A percentile compares a stretch with the other conserved stretches of the same genome.
These are phyloP conservation scores for Lithophane socia DNA, from an alignment of 2,888 invertebrate species.

Conservation along the genomic window DNA sequence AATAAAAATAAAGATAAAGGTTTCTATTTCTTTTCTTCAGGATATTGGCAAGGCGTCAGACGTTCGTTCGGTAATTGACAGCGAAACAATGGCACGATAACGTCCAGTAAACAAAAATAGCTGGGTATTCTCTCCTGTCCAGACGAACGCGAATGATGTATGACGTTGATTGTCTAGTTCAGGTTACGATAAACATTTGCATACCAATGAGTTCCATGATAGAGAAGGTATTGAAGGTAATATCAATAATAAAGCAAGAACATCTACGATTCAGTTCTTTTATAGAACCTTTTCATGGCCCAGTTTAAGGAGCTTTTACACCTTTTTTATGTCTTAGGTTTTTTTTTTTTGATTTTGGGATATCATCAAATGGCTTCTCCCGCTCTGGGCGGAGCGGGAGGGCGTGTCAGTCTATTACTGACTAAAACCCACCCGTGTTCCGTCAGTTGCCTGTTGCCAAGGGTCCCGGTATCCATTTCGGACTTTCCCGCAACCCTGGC, in stretches of 20 bases:
- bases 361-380: too few species aligned
- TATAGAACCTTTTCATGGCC: not conserved
- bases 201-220: not conserved
- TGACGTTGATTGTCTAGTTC: conserved; percentile 19
- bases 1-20: not conserved
- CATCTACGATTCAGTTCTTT: too few species aligned
- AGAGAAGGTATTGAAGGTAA: not conserved
- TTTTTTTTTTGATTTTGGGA: too few species aligned
- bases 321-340: too few species aligned
- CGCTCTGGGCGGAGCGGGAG: too few species aligned
- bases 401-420: too few species aligned
- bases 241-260: not conserved
- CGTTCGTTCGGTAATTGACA: conserved; percentile 69
- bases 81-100: conserved; percentile 71
- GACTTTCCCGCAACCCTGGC: too few species aligned
- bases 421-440: too few species aligned
- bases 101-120: conserved; percentile 37
- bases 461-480: too few species aligned
- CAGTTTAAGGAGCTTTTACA: not conserved
- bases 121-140: not conserved
- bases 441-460: too few species aligned
- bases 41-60: conserved; percentile 34
- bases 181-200: conserved; percentile 1
- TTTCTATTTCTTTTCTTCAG: not conserved
- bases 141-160: conserved; percentile 16